These are phyloP conservation scores for Callipepla californica DNA, from an alignment of 2,113 vertebrate species.

Conservation along the genomic window DNA sequence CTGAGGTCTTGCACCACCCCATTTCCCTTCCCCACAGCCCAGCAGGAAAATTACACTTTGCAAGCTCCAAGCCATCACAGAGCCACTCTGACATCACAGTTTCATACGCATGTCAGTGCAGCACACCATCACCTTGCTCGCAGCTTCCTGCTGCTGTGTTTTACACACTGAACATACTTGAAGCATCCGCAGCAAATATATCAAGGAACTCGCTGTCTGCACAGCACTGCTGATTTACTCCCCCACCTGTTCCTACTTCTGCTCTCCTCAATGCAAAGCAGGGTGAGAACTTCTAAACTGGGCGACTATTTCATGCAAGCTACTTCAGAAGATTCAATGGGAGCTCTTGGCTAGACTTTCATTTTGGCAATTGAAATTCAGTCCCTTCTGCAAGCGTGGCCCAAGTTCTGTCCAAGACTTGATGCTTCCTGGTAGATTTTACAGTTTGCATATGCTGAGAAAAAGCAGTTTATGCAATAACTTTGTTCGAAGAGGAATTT, in stretches of 20 bases:
- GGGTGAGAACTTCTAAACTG: background rate
- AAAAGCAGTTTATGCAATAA: background rate
- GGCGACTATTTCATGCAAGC: background rate
- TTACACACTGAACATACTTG: background rate
- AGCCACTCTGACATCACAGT: background rate
- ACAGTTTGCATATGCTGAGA: background rate
- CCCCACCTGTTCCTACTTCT: background rate
- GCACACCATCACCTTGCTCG: background rate
- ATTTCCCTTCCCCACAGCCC: background rate
- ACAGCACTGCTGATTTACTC: background rate
- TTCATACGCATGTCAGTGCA: background rate
- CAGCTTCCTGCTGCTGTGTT: background rate
- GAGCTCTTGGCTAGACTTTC: background rate
- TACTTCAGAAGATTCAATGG: background rate
- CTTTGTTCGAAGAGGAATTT: background rate
- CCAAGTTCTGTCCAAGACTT: background rate
- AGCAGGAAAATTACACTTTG: background rate
- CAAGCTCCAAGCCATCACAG: background rate
- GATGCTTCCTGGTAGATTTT: background rate
- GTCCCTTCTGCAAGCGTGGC: background rate
- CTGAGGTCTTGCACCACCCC: background rate
- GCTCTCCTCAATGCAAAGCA: background rate
- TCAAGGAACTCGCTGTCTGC: background rate
- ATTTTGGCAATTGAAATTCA: background rate
- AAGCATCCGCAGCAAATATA: background rate